Percentiles rank a stretch among this genome's conserved stretches.
These are phyloP conservation scores for Prolemur simus DNA, from an alignment of 2,113 vertebrate species.

Conservation along the genomic window DNA sequence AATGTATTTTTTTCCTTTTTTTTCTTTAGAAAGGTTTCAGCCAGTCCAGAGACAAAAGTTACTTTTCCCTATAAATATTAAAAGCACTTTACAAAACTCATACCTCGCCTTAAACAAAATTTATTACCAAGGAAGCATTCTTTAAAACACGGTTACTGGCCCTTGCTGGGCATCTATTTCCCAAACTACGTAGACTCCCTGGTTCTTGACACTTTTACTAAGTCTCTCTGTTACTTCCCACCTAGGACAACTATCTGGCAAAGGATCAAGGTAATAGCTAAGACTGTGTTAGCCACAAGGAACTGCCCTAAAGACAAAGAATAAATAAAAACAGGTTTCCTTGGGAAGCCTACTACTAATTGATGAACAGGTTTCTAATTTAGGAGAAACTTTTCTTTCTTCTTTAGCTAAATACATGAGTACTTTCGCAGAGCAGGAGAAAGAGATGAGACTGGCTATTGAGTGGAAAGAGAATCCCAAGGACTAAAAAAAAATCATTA, in stretches of 20 bases:
- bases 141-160: background rate
- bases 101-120: background rate
- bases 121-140: background rate
- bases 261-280: slow-evolving; percentile 42
- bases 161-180: background rate
- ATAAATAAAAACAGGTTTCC: background rate
- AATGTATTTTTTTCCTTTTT: too few relatives aligned
- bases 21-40: slow-evolving; percentile 29
- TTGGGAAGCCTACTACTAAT: background rate
- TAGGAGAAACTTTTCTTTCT: background rate
- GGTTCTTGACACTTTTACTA: slow-evolving; percentile 29
- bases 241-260: slow-evolving; percentile 14
- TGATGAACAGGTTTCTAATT: background rate
- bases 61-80: background rate
- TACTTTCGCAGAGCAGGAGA: background rate
- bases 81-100: slow-evolving; percentile 32
- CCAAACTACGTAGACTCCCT: background rate
- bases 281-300: background rate
- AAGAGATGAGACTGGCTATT: background rate
- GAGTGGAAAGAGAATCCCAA: background rate
- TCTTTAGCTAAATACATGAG: background rate
- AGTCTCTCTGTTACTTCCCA: slow-evolving; percentile 42
- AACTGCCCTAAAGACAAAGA: background rate
- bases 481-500: background rate
- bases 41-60: background rate